Evolutionary conservation across 2,888 invertebrate species (phyloP).

Genomic region (Papilio elwesi): DNA sequence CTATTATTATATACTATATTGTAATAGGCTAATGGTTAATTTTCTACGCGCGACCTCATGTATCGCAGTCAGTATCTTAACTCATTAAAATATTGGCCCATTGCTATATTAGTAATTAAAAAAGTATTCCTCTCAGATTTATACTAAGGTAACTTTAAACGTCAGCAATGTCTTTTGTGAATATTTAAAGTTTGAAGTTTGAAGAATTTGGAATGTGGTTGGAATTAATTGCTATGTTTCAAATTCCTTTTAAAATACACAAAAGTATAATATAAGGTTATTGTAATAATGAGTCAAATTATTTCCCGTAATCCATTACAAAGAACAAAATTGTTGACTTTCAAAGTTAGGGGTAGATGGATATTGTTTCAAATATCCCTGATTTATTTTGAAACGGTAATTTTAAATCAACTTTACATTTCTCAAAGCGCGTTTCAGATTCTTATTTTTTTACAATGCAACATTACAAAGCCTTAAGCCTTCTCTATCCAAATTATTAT

Average conservation of each 20-base stretch:
- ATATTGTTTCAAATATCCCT: slow-evolving; percentile 28
- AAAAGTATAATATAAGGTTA: slow-evolving; percentile 29
- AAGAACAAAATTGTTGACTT: slow-evolving; percentile 33
- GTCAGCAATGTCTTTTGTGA: background rate
- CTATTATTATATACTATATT: no score
- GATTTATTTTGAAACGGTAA: slow-evolving; percentile 1
- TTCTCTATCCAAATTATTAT: no score
- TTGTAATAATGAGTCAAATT: slow-evolving; percentile 34
- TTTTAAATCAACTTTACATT: slow-evolving; percentile 1
- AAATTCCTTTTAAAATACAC: slow-evolving; percentile 14
- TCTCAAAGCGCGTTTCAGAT: slow-evolving; percentile 5
- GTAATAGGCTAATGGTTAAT: no score
- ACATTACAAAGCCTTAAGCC: no score
- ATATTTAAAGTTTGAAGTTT: background rate
- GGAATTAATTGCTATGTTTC: background rate
- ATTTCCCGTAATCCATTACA: slow-evolving; percentile 31
- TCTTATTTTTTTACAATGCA: no score
- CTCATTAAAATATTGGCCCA: no score
- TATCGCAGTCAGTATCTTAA: no score
- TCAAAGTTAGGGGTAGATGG: slow-evolving; percentile 22
- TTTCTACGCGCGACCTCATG: no score
- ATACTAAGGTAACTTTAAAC: no score
- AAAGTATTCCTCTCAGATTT: no score
- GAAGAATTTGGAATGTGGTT: background rate
- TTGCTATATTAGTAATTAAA: no score